phyloP scores from a whole-genome alignment of 2,888 invertebrate species.

The Toxonevra muliebris region DNA sequence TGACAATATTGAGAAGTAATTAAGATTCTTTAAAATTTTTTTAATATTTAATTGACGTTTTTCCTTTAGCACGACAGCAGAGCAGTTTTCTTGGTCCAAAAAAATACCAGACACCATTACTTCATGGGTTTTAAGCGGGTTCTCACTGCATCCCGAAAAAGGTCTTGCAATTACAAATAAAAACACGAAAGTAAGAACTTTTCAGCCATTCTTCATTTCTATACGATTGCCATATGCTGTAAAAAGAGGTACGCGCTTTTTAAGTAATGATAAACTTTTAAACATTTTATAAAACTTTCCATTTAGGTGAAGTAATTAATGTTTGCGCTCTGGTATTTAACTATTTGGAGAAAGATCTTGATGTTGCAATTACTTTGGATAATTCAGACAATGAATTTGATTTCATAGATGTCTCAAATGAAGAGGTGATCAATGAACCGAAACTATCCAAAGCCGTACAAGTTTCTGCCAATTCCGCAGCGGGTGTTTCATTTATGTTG shows the following conservation, averaged over 20 bases:
- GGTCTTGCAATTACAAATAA: slow-evolving; percentile 79
- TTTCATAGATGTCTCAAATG: slow-evolving; percentile 84
- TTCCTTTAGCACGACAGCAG: slow-evolving; percentile 41
- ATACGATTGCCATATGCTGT: slow-evolving; percentile 88
- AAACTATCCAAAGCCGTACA: slow-evolving; percentile 74
- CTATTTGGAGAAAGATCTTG: slow-evolving; percentile 79
- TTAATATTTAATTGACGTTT: neutral
- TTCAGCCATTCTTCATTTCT: slow-evolving; percentile 84
- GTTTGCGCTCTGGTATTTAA: slow-evolving; percentile 88
- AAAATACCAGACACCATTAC: slow-evolving; percentile 82
- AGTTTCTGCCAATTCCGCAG: slow-evolving; percentile 76
- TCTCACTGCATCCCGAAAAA: slow-evolving; percentile 76
- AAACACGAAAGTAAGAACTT: slow-evolving; percentile 75
- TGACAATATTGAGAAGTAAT: slow-evolving; percentile 63
- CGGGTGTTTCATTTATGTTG: slow-evolving; percentile 84
- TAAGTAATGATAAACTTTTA: neutral
- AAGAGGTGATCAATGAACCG: slow-evolving; percentile 79
- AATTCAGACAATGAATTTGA: slow-evolving; percentile 83
- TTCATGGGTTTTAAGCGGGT: slow-evolving; percentile 83
- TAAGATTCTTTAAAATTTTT: neutral
- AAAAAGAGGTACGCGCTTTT: slow-evolving; percentile 70
- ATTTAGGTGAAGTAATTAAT: slow-evolving; percentile 79
- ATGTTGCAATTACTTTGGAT: slow-evolving; percentile 82
- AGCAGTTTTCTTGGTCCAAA: slow-evolving; percentile 56
- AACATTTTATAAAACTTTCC: neutral